phyloP scores from a whole-genome alignment of 2,113 vertebrate species.

The Podarcis muralis region DNA sequence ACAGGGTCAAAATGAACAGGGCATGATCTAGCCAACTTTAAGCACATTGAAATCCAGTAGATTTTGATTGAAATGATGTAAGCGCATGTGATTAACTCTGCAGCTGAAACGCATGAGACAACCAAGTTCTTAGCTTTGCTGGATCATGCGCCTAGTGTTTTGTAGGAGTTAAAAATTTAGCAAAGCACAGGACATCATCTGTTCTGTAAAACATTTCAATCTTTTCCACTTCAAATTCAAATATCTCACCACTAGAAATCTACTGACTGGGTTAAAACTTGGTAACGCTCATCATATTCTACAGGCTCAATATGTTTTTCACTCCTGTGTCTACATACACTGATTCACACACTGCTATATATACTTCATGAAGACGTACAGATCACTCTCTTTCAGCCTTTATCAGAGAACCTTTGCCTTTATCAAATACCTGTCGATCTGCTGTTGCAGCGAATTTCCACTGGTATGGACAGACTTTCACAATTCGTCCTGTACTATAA shows the following conservation, averaged over 20 bases:
- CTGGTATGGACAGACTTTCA: not conserved
- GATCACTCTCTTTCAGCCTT: not conserved
- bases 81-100: not conserved
- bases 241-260: not conserved
- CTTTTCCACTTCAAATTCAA: conserved; percentile 5
- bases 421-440: not conserved
- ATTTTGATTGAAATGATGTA: not conserved
- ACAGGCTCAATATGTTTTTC: not conserved
- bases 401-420: not conserved
- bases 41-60: not conserved
- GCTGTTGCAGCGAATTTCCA: conserved; percentile 6
- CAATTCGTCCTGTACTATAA: not conserved
- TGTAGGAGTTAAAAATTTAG: conserved; percentile 6
- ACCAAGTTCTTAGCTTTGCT: not conserved
- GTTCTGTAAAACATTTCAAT: not conserved
- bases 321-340: not conserved
- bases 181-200: not conserved
- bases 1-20: not conserved
- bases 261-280: not conserved
- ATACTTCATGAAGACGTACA: not conserved
- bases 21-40: not conserved
- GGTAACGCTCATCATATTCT: not conserved
- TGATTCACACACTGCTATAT: not conserved
- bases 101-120: not conserved
- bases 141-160: not conserved